These are phyloP conservation scores for Rhinopomastus cyanomelas DNA, from an alignment of 2,113 vertebrate species.

Conservation along the genomic window DNA sequence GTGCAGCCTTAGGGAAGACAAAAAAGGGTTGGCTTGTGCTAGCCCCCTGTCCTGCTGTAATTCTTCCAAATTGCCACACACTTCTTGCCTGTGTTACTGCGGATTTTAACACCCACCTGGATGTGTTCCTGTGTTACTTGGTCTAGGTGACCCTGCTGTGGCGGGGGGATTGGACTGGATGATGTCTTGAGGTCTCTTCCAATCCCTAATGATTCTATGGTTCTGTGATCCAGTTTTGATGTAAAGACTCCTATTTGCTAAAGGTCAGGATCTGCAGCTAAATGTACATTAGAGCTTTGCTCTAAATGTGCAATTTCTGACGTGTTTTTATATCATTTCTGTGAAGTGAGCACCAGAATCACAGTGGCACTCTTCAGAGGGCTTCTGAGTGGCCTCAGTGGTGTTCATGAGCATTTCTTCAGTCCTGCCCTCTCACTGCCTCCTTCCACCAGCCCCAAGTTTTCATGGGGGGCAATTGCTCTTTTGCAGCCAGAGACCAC, in stretches of 20 bases:
- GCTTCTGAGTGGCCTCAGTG: background rate
- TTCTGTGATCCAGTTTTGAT: background rate
- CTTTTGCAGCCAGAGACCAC: background rate
- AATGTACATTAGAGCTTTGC: background rate
- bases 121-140: too few species aligned
- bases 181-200: too few species aligned
- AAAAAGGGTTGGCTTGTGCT: background rate
- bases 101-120: too few species aligned
- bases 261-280: background rate
- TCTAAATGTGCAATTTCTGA: background rate
- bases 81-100: background rate
- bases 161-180: too few species aligned
- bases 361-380: background rate
- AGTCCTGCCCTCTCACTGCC: accelerated
- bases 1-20: background rate
- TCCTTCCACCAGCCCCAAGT: background rate
- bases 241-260: background rate
- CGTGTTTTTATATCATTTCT: background rate
- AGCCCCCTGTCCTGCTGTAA: background rate
- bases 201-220: too few species aligned
- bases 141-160: too few species aligned
- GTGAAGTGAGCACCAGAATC: background rate
- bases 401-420: background rate
- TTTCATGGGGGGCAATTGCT: background rate
- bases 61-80: background rate